Conservation (phyloP, 2,113 vertebrate genomes). For the Petromus typicus region DNA sequence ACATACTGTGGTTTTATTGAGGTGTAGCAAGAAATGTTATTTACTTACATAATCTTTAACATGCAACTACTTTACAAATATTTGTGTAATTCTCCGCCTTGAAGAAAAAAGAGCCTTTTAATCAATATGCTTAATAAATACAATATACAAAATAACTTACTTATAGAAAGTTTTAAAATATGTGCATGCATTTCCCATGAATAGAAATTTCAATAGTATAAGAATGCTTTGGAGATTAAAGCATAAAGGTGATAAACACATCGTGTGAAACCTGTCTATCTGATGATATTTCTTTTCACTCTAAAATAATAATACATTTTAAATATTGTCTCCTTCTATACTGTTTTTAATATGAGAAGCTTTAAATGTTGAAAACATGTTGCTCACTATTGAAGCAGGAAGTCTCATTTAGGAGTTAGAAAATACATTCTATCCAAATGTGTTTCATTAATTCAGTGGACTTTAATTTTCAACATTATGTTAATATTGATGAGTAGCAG, state of each 20-base stretch:
- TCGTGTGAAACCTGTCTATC: background rate
- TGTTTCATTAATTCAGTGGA: background rate
- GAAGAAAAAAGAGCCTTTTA: background rate
- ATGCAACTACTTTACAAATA: background rate
- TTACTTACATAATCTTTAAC: background rate
- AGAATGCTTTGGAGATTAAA: background rate
- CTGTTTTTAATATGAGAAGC: conserved; percentile 13
- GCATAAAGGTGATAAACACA: background rate
- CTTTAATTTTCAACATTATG: background rate
- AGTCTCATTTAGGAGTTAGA: background rate
- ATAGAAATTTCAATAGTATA: background rate
- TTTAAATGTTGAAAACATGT: background rate
- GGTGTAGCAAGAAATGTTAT: background rate
- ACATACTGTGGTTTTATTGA: background rate
- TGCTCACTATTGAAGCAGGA: background rate
- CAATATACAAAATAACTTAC: background rate
- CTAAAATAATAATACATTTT: background rate
- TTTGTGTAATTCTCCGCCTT: background rate
- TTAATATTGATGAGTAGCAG: background rate
- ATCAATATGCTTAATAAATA: background rate
- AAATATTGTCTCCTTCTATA: background rate
- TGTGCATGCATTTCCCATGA: background rate
- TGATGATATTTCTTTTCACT: background rate
- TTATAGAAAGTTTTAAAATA: background rate
- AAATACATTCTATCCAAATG: background rate